Evolutionary conservation across 2,888 invertebrate species (phyloP).

Genomic region (Oligia fasciuncula): DNA sequence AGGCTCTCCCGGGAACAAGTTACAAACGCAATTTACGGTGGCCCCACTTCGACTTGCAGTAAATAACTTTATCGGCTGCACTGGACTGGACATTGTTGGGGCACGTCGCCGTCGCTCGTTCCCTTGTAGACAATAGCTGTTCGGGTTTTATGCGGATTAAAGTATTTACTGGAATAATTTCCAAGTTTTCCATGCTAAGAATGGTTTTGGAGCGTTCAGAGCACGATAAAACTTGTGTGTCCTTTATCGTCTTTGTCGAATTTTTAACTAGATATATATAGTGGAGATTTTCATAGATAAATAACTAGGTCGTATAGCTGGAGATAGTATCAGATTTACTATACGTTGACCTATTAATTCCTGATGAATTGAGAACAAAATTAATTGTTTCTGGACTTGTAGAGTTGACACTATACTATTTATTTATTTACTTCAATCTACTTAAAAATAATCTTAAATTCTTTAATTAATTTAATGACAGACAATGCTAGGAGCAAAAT

Average conservation of each 20-base stretch:
- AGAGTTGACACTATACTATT: background rate
- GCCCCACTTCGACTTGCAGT: constrained; percentile 79
- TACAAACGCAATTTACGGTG: constrained; percentile 84
- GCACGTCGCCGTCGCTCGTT: constrained; percentile 44
- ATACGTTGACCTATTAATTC: background rate
- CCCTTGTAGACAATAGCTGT: constrained; percentile 26
- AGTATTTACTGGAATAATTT: constrained; percentile 15
- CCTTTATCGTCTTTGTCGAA: background rate
- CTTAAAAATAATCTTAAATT: background rate
- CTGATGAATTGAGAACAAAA: background rate
- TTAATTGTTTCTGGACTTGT: background rate
- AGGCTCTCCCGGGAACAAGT: constrained; percentile 78
- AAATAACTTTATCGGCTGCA: constrained; percentile 83
- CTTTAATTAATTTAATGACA: background rate
- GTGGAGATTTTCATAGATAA: no score
- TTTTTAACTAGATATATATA: background rate
- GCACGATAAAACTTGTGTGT: background rate
- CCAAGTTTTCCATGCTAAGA: background rate
- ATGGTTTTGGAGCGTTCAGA: background rate
- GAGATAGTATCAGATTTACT: background rate
- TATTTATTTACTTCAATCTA: background rate
- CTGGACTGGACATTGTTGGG: constrained; percentile 72
- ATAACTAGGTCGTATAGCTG: background rate
- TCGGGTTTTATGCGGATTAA: constrained; percentile 27
- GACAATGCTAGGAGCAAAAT: background rate